These are phyloP conservation scores for Phycodurus eques DNA, from an alignment of 2,113 vertebrate species.

Conservation along the genomic window DNA sequence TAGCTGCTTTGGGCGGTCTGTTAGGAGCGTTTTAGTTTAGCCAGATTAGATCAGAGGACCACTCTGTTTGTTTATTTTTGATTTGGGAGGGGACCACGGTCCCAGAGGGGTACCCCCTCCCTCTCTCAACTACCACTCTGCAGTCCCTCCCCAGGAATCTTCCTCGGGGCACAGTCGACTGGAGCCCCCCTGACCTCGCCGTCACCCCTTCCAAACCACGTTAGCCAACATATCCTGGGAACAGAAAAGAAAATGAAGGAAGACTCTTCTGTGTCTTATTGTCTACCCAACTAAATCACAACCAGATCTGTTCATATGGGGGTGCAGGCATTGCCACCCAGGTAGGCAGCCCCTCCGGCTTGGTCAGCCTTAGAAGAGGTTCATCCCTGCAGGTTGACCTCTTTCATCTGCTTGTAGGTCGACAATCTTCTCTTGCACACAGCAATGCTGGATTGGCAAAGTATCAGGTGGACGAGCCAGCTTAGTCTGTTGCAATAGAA, in stretches of 20 bases:
- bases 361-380: constrained; percentile 20
- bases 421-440: constrained; percentile 22
- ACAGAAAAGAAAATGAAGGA: constrained; percentile 41
- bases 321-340: constrained; percentile 65
- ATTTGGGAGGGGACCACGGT: constrained; percentile 55
- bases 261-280: constrained; percentile 51
- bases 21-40: constrained; percentile 49
- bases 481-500: not conserved
- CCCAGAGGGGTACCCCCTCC: constrained; percentile 44
- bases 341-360: constrained; percentile 41
- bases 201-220: constrained; percentile 58
- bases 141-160: constrained; percentile 62
- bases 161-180: constrained; percentile 62
- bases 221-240: constrained; percentile 62
- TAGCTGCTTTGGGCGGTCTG: constrained; percentile 46
- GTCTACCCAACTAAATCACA: constrained; percentile 67
- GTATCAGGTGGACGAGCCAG: constrained; percentile 3
- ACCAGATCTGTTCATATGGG: constrained; percentile 60
- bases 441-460: constrained; percentile 3
- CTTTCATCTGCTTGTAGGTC: constrained; percentile 56
- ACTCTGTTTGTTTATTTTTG: constrained; percentile 75
- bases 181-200: constrained; percentile 69
- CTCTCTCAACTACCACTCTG: constrained; percentile 34
- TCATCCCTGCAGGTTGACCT: constrained; percentile 34
- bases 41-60: constrained; percentile 69